Percentiles rank a stretch among this genome's conserved stretches.
phyloP scores from a whole-genome alignment of 2,888 invertebrate species.

The Protodeltote pygarga region DNA sequence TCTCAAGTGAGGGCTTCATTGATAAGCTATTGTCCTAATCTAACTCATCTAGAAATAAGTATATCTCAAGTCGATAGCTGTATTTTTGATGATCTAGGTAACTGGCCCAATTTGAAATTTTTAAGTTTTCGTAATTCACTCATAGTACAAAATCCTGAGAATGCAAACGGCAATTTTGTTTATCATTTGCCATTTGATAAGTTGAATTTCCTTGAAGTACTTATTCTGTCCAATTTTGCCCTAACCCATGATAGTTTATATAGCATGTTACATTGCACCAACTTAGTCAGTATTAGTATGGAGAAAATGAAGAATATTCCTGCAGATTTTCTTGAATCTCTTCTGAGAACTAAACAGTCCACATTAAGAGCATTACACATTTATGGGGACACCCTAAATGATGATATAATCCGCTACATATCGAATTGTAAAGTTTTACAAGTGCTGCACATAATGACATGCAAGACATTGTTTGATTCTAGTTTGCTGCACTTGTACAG shows the following conservation, averaged over 20 bases:
- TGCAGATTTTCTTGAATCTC: constrained; percentile 79
- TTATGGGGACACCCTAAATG: constrained; percentile 83
- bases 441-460: constrained; percentile 83
- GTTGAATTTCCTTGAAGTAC: constrained; percentile 75
- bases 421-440: constrained; percentile 77
- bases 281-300: constrained; percentile 83
- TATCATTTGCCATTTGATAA: constrained; percentile 84
- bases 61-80: constrained; percentile 85
- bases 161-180: constrained; percentile 81
- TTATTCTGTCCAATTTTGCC: constrained; percentile 83
- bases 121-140: constrained; percentile 84
- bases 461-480: constrained; percentile 84
- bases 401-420: constrained; percentile 79
- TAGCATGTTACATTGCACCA: constrained; percentile 80
- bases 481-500: constrained; percentile 80
- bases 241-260: constrained; percentile 80
- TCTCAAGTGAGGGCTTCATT: constrained; percentile 82
- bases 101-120: constrained; percentile 84
- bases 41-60: constrained; percentile 85
- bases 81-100: constrained; percentile 82
- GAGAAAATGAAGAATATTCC: constrained; percentile 86
- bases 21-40: constrained; percentile 82
- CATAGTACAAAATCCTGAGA: constrained; percentile 79
- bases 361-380: constrained; percentile 78
- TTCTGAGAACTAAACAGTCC: constrained; percentile 75